Conservation (phyloP, 2,797 vertebrate genomes). For the Pangasius sanitwongsei region DNA sequence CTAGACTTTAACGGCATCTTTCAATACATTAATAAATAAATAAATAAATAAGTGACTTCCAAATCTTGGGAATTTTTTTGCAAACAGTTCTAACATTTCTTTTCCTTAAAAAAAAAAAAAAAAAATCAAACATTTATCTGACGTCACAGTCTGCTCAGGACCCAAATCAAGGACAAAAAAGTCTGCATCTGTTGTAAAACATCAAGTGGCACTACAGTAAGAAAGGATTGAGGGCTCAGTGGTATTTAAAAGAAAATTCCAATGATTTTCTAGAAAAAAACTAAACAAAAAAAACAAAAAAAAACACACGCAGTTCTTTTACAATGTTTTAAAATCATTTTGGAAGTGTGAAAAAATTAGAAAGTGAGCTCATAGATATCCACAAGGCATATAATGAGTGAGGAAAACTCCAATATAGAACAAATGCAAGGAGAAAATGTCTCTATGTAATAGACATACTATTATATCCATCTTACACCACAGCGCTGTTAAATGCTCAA, state of each 20-base stretch:
- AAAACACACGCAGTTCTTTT: not conserved
- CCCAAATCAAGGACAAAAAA: slow-evolving; percentile 35
- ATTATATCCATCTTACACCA: not conserved
- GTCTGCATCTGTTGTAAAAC: slow-evolving; percentile 17
- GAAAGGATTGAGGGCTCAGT: slow-evolving; percentile 36
- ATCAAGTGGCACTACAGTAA: slow-evolving; percentile 37
- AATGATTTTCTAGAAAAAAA: not conserved
- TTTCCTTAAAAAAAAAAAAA: not conserved
- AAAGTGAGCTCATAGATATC: slow-evolving; percentile 11
- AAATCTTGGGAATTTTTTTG: slow-evolving; percentile 17
- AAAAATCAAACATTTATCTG: slow-evolving; percentile 13
- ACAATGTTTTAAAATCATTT: slow-evolving; percentile 18
- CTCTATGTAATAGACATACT: not conserved
- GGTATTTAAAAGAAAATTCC: slow-evolving; percentile 23
- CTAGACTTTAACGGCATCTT: slow-evolving; percentile 45
- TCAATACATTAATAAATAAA: slow-evolving; percentile 41
- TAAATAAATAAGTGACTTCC: slow-evolving; percentile 26
- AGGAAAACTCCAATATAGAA: too few species aligned
- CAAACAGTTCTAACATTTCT: slow-evolving; percentile 19
- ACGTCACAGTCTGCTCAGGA: slow-evolving; percentile 37
- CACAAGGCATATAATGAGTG: slow-evolving; percentile 8
- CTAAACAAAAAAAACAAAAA: not conserved
- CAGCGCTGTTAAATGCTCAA: not conserved
- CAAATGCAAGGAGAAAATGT: not conserved
- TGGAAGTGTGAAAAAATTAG: not conserved